Percentiles rank a stretch among this genome's conserved stretches.
phyloP scores from a whole-genome alignment of 2,113 vertebrate genomes.

The Sclerurus mexicanus region DNA sequence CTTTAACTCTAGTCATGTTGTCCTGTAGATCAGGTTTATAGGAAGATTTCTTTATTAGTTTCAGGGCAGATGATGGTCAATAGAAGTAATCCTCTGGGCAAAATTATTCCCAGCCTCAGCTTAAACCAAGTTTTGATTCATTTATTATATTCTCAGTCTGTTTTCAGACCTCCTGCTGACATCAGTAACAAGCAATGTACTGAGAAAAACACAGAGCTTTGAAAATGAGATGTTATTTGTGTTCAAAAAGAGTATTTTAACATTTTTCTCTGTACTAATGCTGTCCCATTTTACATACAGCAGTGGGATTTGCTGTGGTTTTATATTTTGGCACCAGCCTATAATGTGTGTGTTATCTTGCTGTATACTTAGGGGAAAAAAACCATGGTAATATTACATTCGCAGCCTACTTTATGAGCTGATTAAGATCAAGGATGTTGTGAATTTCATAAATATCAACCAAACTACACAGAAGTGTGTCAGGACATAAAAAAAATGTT shows the following conservation, averaged over 20 bases:
- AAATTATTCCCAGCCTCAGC: neutral
- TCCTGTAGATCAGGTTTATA: conserved; percentile 39
- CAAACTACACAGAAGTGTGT: neutral
- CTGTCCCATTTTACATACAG: conserved; percentile 25
- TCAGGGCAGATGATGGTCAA: conserved; percentile 16
- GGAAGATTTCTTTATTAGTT: conserved; percentile 40
- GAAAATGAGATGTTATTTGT: conserved; percentile 35
- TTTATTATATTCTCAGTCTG: conserved; percentile 33
- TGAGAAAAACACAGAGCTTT: conserved; percentile 27
- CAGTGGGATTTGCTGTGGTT: neutral
- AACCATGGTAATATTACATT: neutral
- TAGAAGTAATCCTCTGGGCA: conserved; percentile 36
- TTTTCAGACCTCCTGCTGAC: neutral
- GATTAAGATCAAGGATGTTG: neutral
- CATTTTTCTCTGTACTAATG: neutral
- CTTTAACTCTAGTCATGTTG: neutral
- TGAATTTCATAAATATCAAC: neutral
- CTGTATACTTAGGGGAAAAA: neutral
- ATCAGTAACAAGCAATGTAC: neutral
- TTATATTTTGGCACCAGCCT: conserved; percentile 9
- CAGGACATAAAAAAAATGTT: neutral
- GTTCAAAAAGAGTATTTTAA: neutral
- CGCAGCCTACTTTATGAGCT: neutral
- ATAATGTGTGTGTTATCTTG: neutral
- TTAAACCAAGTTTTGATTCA: conserved; percentile 31